These are phyloP conservation scores for Chionodraco myersi DNA, from an alignment of 2,113 vertebrate species.

Conservation along the genomic window DNA sequence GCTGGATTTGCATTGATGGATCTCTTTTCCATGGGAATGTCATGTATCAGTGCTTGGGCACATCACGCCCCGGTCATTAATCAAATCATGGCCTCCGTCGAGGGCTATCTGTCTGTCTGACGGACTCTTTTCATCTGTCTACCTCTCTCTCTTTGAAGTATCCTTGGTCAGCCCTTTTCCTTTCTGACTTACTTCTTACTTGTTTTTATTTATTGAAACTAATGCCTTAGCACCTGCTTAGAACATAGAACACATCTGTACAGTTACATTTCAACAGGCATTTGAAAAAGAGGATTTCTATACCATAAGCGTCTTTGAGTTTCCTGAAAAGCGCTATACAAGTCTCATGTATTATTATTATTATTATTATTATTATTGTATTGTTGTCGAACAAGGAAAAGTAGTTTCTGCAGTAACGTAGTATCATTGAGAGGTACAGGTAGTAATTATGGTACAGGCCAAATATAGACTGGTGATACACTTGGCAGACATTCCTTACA, in stretches of 20 bases:
- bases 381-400: not conserved
- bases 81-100: constrained; percentile 78
- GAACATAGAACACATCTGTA: no score
- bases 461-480: not conserved
- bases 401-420: not conserved
- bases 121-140: constrained; percentile 63
- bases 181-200: not conserved
- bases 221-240: no score
- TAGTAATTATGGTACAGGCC: no score
- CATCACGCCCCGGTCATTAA: constrained; percentile 82
- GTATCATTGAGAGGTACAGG: not conserved
- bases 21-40: constrained; percentile 83
- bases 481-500: not conserved
- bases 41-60: constrained; percentile 77
- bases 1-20: constrained; percentile 84
- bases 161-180: not conserved
- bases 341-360: no score
- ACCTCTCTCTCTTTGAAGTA: constrained; percentile 19
- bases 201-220: not conserved
- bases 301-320: not conserved
- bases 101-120: constrained; percentile 59
- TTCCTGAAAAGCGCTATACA: no score
- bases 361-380: no score
- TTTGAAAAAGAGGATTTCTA: not conserved
- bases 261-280: not conserved